A percentile compares a stretch with the other conserved stretches of the same genome.
Conservation (phyloP, 30 jellyfish, hydroid and myxozoan species). For the Calvadosia cruxmelitensis region DNA sequence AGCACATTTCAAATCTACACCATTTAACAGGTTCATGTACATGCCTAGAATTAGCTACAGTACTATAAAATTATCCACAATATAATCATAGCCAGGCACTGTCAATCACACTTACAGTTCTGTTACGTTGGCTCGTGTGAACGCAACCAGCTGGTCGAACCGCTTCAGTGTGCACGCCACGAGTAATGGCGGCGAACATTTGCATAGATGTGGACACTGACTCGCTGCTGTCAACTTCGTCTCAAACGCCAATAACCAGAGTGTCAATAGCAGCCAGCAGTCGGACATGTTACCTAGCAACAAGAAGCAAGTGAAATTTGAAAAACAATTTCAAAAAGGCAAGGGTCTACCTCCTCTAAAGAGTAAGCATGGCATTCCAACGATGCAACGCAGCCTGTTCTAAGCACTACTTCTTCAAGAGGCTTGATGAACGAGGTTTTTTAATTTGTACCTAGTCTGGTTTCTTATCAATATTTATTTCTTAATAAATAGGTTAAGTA, state of each 20-base stretch:
- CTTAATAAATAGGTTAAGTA: too few species aligned
- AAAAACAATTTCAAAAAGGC: not conserved
- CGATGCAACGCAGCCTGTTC: too few species aligned
- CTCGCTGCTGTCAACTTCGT: too few species aligned
- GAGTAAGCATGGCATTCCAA: too few species aligned
- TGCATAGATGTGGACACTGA: not conserved
- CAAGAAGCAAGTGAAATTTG: not conserved
- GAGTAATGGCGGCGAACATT: not conserved
- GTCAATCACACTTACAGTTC: not conserved
- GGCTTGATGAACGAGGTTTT: too few species aligned
- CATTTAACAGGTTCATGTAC: too few species aligned
- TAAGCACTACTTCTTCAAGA: too few species aligned
- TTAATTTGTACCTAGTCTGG: too few species aligned
- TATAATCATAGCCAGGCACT: not conserved
- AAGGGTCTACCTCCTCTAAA: not conserved
- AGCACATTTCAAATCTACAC: too few species aligned
- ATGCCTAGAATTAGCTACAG: too few species aligned
- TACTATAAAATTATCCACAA: not conserved
- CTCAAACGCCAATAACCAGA: not conserved
- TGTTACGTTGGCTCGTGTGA: not conserved
- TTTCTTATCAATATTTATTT: too few species aligned
- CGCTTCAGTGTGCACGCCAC: not conserved
- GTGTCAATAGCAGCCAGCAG: conserved; percentile 4
- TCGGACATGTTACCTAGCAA: conserved; percentile 8
- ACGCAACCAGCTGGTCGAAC: not conserved